phyloP scores from a whole-genome alignment of 2,113 vertebrate genomes.

The Muntiacus muntjak region DNA sequence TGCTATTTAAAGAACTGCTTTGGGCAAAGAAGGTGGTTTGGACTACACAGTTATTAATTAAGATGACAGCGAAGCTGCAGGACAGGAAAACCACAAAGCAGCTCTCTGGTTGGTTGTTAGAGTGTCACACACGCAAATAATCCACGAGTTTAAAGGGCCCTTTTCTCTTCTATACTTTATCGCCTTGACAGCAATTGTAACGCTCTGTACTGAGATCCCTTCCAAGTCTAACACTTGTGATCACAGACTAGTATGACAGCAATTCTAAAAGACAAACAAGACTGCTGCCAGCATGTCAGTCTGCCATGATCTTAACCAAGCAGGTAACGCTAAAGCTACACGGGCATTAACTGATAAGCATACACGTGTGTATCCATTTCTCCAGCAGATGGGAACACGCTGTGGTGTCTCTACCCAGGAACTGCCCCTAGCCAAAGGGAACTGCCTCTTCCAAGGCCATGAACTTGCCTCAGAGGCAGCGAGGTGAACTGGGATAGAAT shows the following conservation, averaged over 20 bases:
- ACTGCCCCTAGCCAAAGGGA: not conserved
- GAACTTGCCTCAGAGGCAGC: not conserved
- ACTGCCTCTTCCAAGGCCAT: not conserved
- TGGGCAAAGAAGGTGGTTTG: slow-evolving; percentile 43
- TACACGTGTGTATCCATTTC: fast-evolving
- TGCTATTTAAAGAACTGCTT: slow-evolving; percentile 31
- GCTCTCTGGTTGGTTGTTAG: slow-evolving; percentile 13
- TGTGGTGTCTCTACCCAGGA: not conserved
- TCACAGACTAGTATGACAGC: slow-evolving; percentile 11
- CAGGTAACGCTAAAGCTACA: not conserved
- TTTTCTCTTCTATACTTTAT: slow-evolving; percentile 44
- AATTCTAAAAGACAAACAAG: not conserved
- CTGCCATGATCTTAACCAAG: not conserved
- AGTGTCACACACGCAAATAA: slow-evolving; percentile 59
- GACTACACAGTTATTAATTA: slow-evolving; percentile 65
- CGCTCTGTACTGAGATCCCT: slow-evolving; percentile 16
- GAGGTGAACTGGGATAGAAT: not conserved
- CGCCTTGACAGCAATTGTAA: slow-evolving; percentile 42
- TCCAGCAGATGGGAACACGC: too few relatives aligned
- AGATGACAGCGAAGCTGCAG: slow-evolving; percentile 45
- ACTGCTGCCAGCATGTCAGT: not conserved
- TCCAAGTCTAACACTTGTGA: slow-evolving; percentile 54
- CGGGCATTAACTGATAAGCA: not conserved
- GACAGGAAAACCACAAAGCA: slow-evolving; percentile 49
- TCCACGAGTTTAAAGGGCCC: slow-evolving; percentile 10